Evolutionary conservation across 2,797 vertebrate species (phyloP).

Genomic region (Sciurus carolinensis): DNA sequence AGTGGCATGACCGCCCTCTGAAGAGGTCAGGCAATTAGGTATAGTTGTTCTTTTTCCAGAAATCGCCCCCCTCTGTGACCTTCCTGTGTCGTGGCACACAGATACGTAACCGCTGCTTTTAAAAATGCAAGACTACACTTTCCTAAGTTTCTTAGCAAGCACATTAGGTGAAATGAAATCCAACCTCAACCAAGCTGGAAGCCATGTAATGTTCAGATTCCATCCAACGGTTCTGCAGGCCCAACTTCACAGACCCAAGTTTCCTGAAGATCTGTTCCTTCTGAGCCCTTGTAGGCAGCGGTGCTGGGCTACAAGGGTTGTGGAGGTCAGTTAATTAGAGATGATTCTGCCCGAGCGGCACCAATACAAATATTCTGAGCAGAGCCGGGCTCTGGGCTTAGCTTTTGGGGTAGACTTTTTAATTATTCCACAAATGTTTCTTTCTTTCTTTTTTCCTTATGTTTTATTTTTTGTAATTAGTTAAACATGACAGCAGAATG

Average conservation of each 20-base stretch:
- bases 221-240: background rate
- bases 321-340: slow-evolving; percentile 64
- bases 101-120: background rate
- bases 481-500: too few relatives aligned
- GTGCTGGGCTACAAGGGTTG: background rate
- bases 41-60: background rate
- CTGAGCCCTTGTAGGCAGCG: background rate
- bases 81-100: background rate
- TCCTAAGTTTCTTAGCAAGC: background rate
- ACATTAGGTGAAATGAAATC: background rate
- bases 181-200: background rate
- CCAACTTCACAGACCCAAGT: background rate
- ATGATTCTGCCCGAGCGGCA: slow-evolving; percentile 14
- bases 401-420: background rate
- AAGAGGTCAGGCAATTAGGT: background rate
- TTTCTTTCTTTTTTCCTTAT: background rate
- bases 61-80: background rate
- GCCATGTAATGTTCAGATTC: background rate
- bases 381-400: background rate
- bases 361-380: background rate
- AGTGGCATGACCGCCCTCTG: background rate
- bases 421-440: background rate
- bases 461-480: too few relatives aligned
- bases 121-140: slow-evolving; percentile 15
- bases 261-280: background rate